Percentiles rank a stretch among this genome's conserved stretches.
Conservation (phyloP, 2,888 invertebrate species). For the Melinopterus prodromus region DNA sequence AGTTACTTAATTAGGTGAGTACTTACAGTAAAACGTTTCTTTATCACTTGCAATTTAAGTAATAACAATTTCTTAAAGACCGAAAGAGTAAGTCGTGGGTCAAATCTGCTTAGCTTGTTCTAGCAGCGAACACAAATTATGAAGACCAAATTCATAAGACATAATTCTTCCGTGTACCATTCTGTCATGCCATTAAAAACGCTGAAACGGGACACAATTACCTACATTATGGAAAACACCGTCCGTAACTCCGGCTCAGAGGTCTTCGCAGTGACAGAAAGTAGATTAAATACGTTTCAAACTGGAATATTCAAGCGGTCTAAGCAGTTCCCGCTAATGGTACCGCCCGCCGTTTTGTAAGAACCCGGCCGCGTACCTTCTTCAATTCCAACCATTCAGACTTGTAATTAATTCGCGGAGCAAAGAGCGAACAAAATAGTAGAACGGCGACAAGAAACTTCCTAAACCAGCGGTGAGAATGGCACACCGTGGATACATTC, state of each 20-base stretch:
- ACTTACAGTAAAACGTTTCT: too few relatives aligned
- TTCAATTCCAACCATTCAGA: neutral
- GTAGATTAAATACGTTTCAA: neutral
- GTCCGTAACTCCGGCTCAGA: neutral
- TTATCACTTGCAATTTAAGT: too few relatives aligned
- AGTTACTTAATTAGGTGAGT: too few relatives aligned
- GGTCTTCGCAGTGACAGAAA: neutral
- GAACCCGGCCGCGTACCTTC: neutral
- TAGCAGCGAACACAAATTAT: neutral
- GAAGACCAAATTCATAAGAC: neutral
- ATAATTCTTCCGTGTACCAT: neutral
- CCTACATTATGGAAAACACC: neutral
- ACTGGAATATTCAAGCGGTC: neutral
- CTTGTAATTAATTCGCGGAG: slow-evolving; percentile 19
- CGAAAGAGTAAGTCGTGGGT: too few relatives aligned
- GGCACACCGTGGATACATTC: neutral
- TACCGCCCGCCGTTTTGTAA: neutral
- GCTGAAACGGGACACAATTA: neutral
- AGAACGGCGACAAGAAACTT: neutral
- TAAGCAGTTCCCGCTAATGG: neutral
- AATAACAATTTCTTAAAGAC: too few relatives aligned
- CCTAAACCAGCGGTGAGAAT: neutral
- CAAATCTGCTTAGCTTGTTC: too few relatives aligned
- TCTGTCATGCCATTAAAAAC: neutral
- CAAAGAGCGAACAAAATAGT: neutral